Evolutionary conservation across 2,797 vertebrate species (phyloP).

Genomic region (Falco biarmicus): DNA sequence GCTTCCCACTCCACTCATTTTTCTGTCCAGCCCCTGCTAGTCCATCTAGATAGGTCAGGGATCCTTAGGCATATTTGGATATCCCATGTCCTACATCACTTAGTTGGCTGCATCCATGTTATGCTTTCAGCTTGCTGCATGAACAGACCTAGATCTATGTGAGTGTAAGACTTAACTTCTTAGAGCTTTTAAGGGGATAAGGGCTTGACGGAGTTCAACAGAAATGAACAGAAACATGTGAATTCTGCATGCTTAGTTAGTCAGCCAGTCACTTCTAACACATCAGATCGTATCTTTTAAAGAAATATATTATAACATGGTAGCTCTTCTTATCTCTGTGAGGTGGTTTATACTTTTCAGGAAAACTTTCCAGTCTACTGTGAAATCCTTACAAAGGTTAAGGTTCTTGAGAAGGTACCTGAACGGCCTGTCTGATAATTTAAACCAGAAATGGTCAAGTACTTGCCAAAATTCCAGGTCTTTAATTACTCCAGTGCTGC

Average conservation of each 20-base stretch:
- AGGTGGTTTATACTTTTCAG: conserved; percentile 62
- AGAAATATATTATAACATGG: neutral
- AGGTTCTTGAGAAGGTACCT: conserved; percentile 73
- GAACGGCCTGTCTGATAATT: conserved; percentile 72
- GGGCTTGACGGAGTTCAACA: neutral
- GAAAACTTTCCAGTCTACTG: conserved; percentile 73
- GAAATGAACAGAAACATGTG: neutral
- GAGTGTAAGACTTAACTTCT: neutral
- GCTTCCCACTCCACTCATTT: neutral
- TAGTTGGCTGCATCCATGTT: neutral
- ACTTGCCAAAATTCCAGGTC: conserved; percentile 69
- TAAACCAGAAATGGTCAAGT: conserved; percentile 75
- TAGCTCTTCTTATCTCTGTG: conserved; percentile 57
- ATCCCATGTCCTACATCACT: neutral
- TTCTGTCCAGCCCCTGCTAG: neutral
- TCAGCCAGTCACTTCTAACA: neutral
- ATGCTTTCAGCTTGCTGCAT: neutral
- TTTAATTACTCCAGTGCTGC: conserved; percentile 63
- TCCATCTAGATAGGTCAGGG: neutral
- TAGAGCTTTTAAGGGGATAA: neutral
- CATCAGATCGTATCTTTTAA: neutral
- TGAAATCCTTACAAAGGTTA: conserved; percentile 47
- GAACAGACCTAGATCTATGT: neutral
- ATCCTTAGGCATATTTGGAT: neutral
- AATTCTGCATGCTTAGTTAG: neutral